Evolutionary conservation across 2,113 vertebrate genomes (phyloP).

Genomic region (Lathamus discolor): DNA sequence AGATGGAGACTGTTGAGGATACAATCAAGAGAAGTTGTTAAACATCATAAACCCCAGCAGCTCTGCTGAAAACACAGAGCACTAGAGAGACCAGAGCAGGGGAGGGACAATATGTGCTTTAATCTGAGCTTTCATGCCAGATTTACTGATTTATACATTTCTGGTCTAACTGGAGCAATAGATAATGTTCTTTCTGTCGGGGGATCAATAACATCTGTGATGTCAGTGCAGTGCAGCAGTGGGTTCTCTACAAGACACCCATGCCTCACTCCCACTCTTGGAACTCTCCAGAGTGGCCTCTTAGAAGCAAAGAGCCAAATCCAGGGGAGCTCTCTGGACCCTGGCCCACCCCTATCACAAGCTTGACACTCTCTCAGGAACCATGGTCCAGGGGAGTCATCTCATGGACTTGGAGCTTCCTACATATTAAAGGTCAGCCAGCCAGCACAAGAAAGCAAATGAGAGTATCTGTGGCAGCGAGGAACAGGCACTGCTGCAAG

Average conservation of each 20-base stretch:
- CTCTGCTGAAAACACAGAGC: neutral
- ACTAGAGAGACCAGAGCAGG: neutral
- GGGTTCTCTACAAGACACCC: neutral
- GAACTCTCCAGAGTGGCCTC: neutral
- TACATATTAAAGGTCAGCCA: neutral
- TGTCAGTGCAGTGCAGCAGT: accelerated
- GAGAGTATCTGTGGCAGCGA: neutral
- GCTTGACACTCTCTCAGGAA: neutral
- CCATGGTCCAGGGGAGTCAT: neutral
- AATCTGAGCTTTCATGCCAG: neutral
- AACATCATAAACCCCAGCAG: conserved; percentile 37
- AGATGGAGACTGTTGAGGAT: conserved; percentile 33
- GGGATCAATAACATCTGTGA: neutral
- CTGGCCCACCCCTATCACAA: accelerated
- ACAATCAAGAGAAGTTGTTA: conserved; percentile 55
- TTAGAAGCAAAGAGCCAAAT: neutral
- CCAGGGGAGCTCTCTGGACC: neutral
- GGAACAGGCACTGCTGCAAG: neutral
- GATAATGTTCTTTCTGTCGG: neutral
- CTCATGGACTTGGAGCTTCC: neutral
- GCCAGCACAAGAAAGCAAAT: neutral
- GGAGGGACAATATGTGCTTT: neutral
- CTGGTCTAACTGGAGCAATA: neutral
- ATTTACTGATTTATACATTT: neutral
- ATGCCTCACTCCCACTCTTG: neutral